Percentiles rank a stretch among this genome's conserved stretches.
phyloP scores from a whole-genome alignment of 2,113 vertebrate species.

The Ameiurus melas region DNA sequence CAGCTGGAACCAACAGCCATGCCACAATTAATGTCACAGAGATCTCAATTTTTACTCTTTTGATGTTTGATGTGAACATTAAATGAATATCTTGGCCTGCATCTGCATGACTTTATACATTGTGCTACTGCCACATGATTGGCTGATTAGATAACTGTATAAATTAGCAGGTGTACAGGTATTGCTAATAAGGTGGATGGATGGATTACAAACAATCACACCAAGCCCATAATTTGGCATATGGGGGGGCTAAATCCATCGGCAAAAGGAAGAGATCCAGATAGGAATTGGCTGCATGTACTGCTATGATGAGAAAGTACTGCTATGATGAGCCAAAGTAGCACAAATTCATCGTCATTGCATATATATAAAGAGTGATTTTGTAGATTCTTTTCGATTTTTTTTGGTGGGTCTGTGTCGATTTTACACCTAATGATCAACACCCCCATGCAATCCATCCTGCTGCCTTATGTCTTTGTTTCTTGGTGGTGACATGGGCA shows the following conservation, averaged over 20 bases:
- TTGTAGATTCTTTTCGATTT: background rate
- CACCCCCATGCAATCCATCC: conserved; percentile 46
- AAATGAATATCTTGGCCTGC: too few relatives aligned
- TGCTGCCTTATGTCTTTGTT: conserved; percentile 53
- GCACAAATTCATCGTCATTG: background rate
- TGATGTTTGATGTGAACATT: too few relatives aligned
- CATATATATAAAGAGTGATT: background rate
- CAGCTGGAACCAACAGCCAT: too few relatives aligned
- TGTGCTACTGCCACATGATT: too few relatives aligned
- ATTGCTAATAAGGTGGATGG: too few relatives aligned
- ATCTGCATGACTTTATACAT: too few relatives aligned
- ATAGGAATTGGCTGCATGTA: background rate
- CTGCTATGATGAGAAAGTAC: background rate
- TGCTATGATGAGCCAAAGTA: background rate
- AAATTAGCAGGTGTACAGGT: too few relatives aligned
- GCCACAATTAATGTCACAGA: too few relatives aligned
- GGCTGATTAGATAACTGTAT: too few relatives aligned
- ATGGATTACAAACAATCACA: background rate
- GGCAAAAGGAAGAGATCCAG: background rate
- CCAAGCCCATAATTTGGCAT: background rate
- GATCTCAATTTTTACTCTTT: too few relatives aligned
- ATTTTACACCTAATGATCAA: conserved; percentile 51
- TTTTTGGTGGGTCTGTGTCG: conserved; percentile 38
- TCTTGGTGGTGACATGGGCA: conserved; percentile 52
- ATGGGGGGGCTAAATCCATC: background rate